A percentile compares a stretch with the other conserved stretches of the same genome.
These are phyloP conservation scores for Coenobita brevimanus DNA, from an alignment of 1,140 invertebrate genomes.

Conservation along the genomic window DNA sequence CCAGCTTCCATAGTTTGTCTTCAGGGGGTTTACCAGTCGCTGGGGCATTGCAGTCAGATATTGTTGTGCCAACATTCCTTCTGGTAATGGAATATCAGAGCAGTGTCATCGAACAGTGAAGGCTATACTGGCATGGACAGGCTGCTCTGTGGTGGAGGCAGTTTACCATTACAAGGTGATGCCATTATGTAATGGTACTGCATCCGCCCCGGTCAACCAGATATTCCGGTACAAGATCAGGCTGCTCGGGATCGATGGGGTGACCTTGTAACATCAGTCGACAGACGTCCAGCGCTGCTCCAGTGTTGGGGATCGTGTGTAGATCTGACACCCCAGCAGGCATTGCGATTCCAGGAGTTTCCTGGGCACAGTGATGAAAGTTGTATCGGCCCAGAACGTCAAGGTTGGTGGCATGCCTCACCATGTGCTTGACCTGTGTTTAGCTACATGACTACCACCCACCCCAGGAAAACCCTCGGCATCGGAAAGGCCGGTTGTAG, in stretches of 20 bases:
- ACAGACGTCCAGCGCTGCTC: neutral
- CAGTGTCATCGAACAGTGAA: neutral
- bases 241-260: too few species aligned
- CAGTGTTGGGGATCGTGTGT: slow-evolving; percentile 12
- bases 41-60: slow-evolving; percentile 12
- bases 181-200: neutral
- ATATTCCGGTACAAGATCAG: neutral
- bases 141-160: too few species aligned
- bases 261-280: neutral
- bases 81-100: too few species aligned
- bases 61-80: too few species aligned
- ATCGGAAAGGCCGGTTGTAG: neutral
- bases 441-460: neutral
- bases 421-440: slow-evolving; percentile 1
- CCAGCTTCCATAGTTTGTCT: slow-evolving; percentile 5
- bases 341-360: neutral
- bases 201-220: neutral
- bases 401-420: neutral
- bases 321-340: neutral
- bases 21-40: neutral
- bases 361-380: neutral
- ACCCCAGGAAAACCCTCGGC: neutral
- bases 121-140: too few species aligned
- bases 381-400: neutral
- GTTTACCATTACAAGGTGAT: too few species aligned